Percentiles rank a stretch among this genome's conserved stretches.
phyloP scores from a whole-genome alignment of 1,140 invertebrate genomes.

The Nilaparvata lugens region DNA sequence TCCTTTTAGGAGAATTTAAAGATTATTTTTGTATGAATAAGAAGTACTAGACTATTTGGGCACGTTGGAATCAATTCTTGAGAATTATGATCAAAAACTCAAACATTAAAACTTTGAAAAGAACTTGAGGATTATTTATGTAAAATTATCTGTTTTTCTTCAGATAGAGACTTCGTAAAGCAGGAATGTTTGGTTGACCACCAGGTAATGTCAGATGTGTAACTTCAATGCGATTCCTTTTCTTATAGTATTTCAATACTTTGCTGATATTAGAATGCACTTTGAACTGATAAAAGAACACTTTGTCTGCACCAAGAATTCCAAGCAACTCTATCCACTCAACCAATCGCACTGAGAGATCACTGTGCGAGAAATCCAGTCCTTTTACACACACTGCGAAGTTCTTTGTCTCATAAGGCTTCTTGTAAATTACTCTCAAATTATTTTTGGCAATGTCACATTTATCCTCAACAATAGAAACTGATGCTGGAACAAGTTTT shows the following conservation, averaged over 20 bases:
- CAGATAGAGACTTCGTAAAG: slow-evolving; percentile 79
- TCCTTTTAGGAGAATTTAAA: too few relatives aligned
- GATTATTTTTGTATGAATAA: too few relatives aligned
- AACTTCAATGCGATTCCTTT: slow-evolving; percentile 64
- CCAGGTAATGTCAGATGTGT: slow-evolving; percentile 83
- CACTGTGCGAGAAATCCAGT: slow-evolving; percentile 84
- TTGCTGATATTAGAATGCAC: slow-evolving; percentile 87
- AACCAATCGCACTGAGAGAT: slow-evolving; percentile 78
- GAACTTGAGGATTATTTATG: too few relatives aligned
- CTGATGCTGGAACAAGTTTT: slow-evolving; percentile 65
- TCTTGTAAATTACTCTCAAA: slow-evolving; percentile 74
- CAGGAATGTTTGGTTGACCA: slow-evolving; percentile 80
- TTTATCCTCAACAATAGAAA: slow-evolving; percentile 73
- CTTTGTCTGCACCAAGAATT: slow-evolving; percentile 81
- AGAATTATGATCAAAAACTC: too few relatives aligned
- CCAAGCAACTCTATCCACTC: slow-evolving; percentile 89
- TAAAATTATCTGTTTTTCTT: too few relatives aligned
- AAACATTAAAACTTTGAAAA: too few relatives aligned
- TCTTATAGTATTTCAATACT: slow-evolving; percentile 72
- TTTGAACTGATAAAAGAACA: slow-evolving; percentile 84
- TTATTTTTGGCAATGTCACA: slow-evolving; percentile 82
- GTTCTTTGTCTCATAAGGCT: slow-evolving; percentile 49
- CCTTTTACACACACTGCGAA: slow-evolving; percentile 94
- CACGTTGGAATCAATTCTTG: too few relatives aligned
- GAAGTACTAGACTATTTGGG: too few relatives aligned